Conservation (phyloP, 2,113 vertebrate genomes). For the Rhinopomastus cyanomelas region DNA sequence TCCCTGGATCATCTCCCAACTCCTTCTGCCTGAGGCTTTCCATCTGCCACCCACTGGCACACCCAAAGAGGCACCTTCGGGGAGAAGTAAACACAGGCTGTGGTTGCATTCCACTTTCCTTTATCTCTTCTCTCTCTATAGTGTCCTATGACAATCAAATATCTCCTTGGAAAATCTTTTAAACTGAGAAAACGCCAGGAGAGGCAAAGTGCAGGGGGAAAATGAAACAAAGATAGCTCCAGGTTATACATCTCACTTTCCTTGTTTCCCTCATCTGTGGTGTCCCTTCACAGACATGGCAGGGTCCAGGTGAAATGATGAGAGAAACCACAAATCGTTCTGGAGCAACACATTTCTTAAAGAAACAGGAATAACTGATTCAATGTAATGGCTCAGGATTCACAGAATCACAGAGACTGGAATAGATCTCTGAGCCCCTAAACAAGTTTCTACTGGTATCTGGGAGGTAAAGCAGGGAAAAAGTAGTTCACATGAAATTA, state of each 20-base stretch:
- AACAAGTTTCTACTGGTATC: too few species aligned
- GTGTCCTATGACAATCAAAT: background rate
- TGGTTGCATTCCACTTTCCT: background rate
- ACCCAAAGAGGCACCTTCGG: background rate
- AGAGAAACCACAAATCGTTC: background rate
- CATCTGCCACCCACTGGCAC: background rate
- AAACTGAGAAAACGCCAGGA: background rate
- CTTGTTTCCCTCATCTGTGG: background rate
- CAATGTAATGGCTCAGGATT: background rate
- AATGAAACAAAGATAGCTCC: background rate
- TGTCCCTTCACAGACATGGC: background rate
- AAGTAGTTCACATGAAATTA: too few species aligned
- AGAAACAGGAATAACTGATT: background rate
- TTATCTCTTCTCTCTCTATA: background rate
- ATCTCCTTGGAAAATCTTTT: background rate
- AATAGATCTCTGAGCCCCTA: too few species aligned
- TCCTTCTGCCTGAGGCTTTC: background rate
- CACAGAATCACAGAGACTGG: too few species aligned
- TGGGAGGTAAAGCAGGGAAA: too few species aligned
- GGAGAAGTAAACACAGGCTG: background rate
- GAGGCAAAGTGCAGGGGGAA: background rate
- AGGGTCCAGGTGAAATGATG: background rate
- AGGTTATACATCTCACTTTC: background rate
- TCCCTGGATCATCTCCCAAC: accelerated
- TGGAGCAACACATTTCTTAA: background rate